Conservation (phyloP, 2,888 invertebrate genomes). For the Helleia helle region DNA sequence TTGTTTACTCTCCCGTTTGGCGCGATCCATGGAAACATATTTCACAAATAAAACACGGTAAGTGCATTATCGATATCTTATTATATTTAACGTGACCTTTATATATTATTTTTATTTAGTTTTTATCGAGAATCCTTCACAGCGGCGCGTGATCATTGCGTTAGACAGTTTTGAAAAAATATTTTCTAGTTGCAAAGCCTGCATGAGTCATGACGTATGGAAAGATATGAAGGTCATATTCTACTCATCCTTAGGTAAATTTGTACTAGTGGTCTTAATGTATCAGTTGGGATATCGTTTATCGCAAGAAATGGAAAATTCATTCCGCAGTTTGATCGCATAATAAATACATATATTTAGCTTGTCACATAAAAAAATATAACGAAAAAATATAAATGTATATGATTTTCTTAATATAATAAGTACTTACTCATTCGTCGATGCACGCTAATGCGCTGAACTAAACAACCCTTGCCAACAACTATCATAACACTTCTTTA, state of each 20-base stretch:
- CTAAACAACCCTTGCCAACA: too few species aligned
- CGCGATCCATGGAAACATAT: background rate
- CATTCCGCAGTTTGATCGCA: too few species aligned
- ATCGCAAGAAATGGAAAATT: slow-evolving; percentile 25
- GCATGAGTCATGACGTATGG: slow-evolving; percentile 25
- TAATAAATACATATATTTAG: too few species aligned
- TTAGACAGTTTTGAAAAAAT: slow-evolving; percentile 26
- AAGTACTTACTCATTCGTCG: too few species aligned
- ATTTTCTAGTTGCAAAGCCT: slow-evolving; percentile 24
- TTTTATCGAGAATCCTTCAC: slow-evolving; percentile 12
- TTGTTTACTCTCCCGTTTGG: slow-evolving; percentile 13
- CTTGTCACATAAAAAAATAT: too few species aligned
- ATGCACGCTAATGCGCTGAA: too few species aligned
- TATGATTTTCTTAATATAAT: too few species aligned
- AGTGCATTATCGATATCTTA: slow-evolving; percentile 12
- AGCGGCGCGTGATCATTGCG: slow-evolving; percentile 25
- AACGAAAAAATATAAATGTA: too few species aligned
- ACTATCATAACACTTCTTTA: too few species aligned
- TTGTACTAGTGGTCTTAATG: slow-evolving; percentile 46
- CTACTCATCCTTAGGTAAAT: slow-evolving; percentile 38
- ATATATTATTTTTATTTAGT: background rate
- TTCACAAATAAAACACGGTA: slow-evolving; percentile 5
- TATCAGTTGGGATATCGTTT: slow-evolving; percentile 47
- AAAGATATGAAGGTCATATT: slow-evolving; percentile 28
- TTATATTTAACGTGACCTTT: slow-evolving; percentile 11